Evolutionary conservation across 2,797 vertebrate genomes (phyloP).

Genomic region (Danio tinwini): DNA sequence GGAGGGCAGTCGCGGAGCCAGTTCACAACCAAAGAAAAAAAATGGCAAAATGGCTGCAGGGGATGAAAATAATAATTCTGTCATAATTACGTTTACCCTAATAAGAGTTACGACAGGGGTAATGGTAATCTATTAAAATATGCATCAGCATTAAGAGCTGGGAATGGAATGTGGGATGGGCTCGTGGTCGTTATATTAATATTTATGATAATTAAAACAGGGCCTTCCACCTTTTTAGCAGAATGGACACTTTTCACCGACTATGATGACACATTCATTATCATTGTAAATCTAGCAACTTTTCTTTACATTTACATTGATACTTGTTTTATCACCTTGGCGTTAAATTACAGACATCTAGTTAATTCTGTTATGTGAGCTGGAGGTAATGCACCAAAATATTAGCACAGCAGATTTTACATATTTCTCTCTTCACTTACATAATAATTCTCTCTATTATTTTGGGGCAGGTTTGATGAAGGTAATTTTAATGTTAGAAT

Average conservation of each 20-base stretch:
- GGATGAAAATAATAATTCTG: constrained; percentile 75
- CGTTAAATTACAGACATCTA: not conserved
- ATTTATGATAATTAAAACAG: constrained; percentile 81
- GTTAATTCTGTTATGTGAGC: not conserved
- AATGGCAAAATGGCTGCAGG: constrained; percentile 74
- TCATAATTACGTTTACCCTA: constrained; percentile 79
- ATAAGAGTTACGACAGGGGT: constrained; percentile 75
- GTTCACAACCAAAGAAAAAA: constrained; percentile 47
- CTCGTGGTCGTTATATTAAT: constrained; percentile 77
- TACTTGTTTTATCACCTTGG: not conserved
- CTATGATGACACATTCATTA: not conserved
- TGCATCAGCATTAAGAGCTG: constrained; percentile 77
- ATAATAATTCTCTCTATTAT: no score
- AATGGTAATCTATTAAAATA: constrained; percentile 81
- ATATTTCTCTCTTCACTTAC: no score
- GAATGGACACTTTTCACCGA: constrained; percentile 4
- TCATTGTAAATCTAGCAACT: not conserved
- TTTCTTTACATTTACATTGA: not conserved
- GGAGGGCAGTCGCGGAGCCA: not conserved
- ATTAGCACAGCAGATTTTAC: no score
- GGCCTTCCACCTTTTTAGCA: constrained; percentile 67
- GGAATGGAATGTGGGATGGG: constrained; percentile 71
- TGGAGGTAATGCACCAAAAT: no score
- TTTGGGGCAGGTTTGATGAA: no score
- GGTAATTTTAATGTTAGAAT: no score